Evolutionary conservation across 2,113 vertebrate species (phyloP).

Genomic region (Ia io): DNA sequence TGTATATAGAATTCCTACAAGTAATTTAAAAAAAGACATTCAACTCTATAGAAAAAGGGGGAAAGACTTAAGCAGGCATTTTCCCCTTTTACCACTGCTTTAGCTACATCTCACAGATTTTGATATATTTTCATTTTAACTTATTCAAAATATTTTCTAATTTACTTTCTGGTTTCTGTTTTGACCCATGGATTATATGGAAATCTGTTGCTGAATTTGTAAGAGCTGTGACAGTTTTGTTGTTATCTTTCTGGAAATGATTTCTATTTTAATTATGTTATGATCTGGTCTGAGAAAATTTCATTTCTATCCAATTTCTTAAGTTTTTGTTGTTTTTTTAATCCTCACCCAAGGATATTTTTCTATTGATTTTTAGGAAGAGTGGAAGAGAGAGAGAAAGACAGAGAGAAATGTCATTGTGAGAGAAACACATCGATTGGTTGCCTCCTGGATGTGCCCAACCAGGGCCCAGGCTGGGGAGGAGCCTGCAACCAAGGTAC

Average conservation of each 20-base stretch:
- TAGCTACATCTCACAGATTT: neutral
- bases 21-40: neutral
- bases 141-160: neutral
- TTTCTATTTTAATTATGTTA: neutral
- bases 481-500: too few species aligned
- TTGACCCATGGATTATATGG: neutral
- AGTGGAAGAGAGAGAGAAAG: too few species aligned
- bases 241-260: neutral
- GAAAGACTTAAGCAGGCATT: neutral
- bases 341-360: too few species aligned
- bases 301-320: neutral
- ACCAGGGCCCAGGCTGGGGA: too few species aligned
- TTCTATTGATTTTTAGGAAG: too few species aligned
- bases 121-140: neutral
- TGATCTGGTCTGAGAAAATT: neutral
- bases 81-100: neutral
- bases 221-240: neutral
- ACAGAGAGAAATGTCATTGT: too few species aligned
- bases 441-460: too few species aligned
- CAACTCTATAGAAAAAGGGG: neutral
- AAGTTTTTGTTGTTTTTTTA: neutral
- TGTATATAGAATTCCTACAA: neutral
- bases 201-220: constrained; percentile 6
- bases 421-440: too few species aligned
- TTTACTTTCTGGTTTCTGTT: neutral